phyloP scores from a whole-genome alignment of 2,113 vertebrate genomes.

The Climacteris rufus region DNA sequence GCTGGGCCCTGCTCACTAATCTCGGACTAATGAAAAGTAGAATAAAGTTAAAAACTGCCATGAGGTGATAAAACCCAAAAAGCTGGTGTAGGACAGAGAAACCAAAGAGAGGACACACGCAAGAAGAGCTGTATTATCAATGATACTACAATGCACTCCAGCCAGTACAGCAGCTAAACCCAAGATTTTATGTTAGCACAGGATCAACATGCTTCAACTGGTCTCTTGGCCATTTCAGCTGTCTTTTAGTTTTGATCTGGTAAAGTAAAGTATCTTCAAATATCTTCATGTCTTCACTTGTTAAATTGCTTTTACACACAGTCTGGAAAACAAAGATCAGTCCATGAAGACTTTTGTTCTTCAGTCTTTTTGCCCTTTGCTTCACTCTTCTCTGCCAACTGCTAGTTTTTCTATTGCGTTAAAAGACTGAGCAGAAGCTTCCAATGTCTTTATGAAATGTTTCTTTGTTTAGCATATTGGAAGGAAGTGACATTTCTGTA shows the following conservation, averaged over 20 bases:
- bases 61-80: not conserved
- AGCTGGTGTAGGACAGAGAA: not conserved
- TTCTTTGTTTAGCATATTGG: not conserved
- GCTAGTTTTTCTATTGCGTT: not conserved
- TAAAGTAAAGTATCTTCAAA: not conserved
- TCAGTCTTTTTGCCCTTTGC: not conserved
- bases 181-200: not conserved
- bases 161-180: not conserved
- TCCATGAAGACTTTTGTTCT: not conserved
- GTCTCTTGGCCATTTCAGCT: not conserved
- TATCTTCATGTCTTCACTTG: not conserved
- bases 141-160: not conserved
- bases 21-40: not conserved
- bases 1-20: not conserved
- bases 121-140: not conserved
- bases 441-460: not conserved
- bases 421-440: slow-evolving; percentile 5
- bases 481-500: not conserved
- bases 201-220: not conserved
- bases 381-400: not conserved
- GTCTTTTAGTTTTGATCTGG: not conserved
- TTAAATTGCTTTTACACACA: not conserved
- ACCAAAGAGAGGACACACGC: not conserved
- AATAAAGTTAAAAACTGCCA: not conserved
- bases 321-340: not conserved